These are phyloP conservation scores for Colletes latitarsis DNA, from an alignment of 1,140 invertebrate species.

Conservation along the genomic window DNA sequence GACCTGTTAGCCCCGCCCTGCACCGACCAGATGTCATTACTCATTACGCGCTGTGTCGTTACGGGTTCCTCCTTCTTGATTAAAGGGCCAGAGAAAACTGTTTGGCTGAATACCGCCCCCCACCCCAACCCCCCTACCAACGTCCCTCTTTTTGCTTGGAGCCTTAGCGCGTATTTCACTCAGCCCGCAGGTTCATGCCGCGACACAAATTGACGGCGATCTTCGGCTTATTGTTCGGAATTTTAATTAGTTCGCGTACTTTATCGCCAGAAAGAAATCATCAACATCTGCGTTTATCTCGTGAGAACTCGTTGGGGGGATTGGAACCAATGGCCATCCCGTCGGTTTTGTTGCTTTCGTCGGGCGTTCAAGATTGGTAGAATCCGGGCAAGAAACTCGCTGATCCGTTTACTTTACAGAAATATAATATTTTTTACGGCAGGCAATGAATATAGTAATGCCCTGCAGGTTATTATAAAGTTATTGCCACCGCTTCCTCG, in stretches of 20 bases:
- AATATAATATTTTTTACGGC: too few species aligned
- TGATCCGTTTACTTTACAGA: too few species aligned
- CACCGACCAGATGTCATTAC: constrained; percentile 67
- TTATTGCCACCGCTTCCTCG: too few species aligned
- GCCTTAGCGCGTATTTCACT: background rate
- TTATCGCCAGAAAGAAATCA: background rate
- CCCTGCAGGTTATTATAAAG: too few species aligned
- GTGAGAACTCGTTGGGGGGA: background rate
- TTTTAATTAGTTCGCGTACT: constrained; percentile 21
- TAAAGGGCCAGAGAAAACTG: constrained; percentile 52
- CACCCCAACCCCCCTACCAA: too few species aligned
- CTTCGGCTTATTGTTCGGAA: constrained; percentile 15
- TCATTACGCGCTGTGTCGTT: constrained; percentile 58
- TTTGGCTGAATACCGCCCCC: constrained; percentile 1
- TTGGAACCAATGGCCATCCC: too few species aligned
- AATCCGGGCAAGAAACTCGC: too few species aligned
- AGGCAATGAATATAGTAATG: too few species aligned
- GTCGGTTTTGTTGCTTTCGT: too few species aligned
- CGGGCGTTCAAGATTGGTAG: too few species aligned
- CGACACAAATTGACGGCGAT: constrained; percentile 10
- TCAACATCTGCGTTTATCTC: background rate
- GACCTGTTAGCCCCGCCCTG: constrained; percentile 64
- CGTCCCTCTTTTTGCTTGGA: background rate
- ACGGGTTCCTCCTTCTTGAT: constrained; percentile 58
- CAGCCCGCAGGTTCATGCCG: background rate